Evolutionary conservation across 2,888 invertebrate genomes (phyloP).

Genomic region (Platypus cylindrus): DNA sequence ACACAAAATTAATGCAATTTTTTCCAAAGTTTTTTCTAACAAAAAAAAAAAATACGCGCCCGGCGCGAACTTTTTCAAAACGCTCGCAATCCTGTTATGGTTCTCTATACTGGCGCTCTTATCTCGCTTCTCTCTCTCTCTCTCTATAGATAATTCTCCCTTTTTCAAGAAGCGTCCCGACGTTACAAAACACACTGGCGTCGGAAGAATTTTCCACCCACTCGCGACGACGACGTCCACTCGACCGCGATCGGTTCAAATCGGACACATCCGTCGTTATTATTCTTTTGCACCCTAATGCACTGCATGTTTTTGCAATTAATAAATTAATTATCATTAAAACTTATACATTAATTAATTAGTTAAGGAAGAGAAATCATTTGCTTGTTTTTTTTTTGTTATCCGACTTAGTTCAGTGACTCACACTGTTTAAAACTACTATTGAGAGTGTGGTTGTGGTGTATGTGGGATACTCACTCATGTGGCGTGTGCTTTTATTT

Average conservation of each 20-base stretch:
- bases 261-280: conserved; percentile 27
- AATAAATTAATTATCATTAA: conserved; percentile 35
- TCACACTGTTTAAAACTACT: conserved; percentile 15
- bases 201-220: conserved; percentile 20
- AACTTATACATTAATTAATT: conserved; percentile 36
- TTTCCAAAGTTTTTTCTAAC: too few species aligned
- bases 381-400: too few species aligned
- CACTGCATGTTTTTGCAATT: conserved; percentile 33
- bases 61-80: neutral
- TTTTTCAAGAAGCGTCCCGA: conserved; percentile 19
- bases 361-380: conserved; percentile 27
- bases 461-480: conserved; percentile 6
- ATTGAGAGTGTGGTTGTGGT: conserved; percentile 5
- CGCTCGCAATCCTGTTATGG: neutral
- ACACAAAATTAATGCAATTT: too few species aligned
- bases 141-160: neutral
- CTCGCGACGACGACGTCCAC: conserved; percentile 14
- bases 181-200: conserved; percentile 21
- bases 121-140: too few species aligned
- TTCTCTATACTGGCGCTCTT: too few species aligned
- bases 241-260: conserved; percentile 23
- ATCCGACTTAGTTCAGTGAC: conserved; percentile 29
- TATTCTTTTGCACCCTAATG: conserved; percentile 32
- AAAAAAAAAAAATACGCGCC: too few species aligned
- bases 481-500: conserved; percentile 7